A percentile compares a stretch with the other conserved stretches of the same genome.
These are phyloP conservation scores for Phaonia tiefii DNA, from an alignment of 2,888 invertebrate genomes.

Conservation along the genomic window DNA sequence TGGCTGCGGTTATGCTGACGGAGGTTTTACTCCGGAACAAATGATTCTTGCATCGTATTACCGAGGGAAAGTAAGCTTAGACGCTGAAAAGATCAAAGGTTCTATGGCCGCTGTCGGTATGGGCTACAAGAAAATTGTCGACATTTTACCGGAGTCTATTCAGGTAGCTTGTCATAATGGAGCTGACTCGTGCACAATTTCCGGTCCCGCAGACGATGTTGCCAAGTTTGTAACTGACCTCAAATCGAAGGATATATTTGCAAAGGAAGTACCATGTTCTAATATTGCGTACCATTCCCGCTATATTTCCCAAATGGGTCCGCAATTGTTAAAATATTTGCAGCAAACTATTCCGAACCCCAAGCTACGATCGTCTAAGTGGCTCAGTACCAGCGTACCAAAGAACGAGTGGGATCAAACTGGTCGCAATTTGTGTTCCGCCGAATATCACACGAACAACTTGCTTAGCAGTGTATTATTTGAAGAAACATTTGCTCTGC, in stretches of 20 bases:
- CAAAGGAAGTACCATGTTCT: constrained; percentile 89
- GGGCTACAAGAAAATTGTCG: constrained; percentile 82
- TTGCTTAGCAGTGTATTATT: constrained; percentile 83
- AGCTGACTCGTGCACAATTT: constrained; percentile 91
- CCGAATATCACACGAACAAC: constrained; percentile 94
- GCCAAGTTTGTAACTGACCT: constrained; percentile 84
- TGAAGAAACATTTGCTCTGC: constrained; percentile 83
- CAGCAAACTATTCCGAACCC: constrained; percentile 84
- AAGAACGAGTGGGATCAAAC: constrained; percentile 85
- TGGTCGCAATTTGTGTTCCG: constrained; percentile 84
- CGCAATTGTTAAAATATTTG: constrained; percentile 84
- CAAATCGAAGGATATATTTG: constrained; percentile 87
- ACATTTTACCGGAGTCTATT: constrained; percentile 87
- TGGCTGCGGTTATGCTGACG: constrained; percentile 96
- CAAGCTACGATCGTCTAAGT: constrained; percentile 86
- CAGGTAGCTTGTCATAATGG: constrained; percentile 94
- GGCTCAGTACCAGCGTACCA: constrained; percentile 92
- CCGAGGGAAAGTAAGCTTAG: constrained; percentile 88
- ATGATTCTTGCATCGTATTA: constrained; percentile 92
- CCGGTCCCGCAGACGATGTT: constrained; percentile 88
- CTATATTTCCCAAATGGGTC: constrained; percentile 86
- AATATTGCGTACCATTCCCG: constrained; percentile 94
- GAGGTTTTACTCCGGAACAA: constrained; percentile 91
- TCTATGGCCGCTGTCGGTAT: constrained; percentile 95
- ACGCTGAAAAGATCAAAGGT: constrained; percentile 86